Percentiles rank a stretch among this genome's conserved stretches.
phyloP scores from a whole-genome alignment of 2,113 vertebrate genomes.

The Anhinga rufa region DNA sequence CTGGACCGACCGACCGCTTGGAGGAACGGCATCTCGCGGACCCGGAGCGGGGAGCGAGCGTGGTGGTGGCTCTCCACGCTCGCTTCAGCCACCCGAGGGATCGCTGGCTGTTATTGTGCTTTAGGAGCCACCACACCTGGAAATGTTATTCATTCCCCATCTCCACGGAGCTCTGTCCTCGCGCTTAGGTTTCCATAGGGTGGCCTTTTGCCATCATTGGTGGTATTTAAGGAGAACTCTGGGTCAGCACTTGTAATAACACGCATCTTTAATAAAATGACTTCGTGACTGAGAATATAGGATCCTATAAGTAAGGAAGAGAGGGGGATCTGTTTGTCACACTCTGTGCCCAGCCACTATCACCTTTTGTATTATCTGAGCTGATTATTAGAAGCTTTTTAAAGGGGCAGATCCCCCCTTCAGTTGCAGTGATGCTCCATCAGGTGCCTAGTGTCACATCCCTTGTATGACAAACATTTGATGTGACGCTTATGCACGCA shows the following conservation, averaged over 20 bases:
- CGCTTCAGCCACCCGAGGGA: not conserved
- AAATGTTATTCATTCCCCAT: accelerated
- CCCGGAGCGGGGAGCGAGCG: accelerated
- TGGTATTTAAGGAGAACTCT: not conserved
- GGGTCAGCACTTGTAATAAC: accelerated
- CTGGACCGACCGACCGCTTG: not conserved
- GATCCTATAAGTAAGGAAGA: not conserved
- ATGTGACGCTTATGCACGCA: conserved; percentile 55
- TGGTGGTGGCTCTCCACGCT: not conserved
- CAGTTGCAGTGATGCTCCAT: not conserved
- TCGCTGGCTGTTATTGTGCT: not conserved
- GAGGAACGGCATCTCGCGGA: accelerated
- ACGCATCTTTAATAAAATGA: not conserved
- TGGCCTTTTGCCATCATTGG: not conserved
- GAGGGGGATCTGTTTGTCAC: not conserved
- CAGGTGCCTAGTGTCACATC: conserved; percentile 40
- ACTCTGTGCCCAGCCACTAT: not conserved
- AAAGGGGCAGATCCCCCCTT: not conserved
- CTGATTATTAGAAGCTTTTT: not conserved
- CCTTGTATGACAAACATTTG: conserved; percentile 54
- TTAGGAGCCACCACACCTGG: not conserved
- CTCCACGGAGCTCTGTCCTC: accelerated
- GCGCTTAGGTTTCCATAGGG: accelerated
- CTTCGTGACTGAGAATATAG: accelerated
- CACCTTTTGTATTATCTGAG: not conserved